phyloP scores from a whole-genome alignment of 2,888 invertebrate genomes.

The Druceiella hillmani region DNA sequence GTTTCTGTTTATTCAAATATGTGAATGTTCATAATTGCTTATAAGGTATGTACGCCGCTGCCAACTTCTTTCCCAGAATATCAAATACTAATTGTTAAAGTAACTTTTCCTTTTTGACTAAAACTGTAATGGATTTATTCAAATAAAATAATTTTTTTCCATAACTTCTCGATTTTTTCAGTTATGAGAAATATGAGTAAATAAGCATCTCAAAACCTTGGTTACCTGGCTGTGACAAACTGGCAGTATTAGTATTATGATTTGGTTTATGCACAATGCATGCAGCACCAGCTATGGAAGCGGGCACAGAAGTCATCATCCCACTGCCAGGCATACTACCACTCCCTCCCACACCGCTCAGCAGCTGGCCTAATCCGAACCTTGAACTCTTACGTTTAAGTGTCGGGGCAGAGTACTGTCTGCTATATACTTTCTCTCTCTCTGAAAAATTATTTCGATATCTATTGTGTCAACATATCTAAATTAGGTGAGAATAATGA shows the following conservation, averaged over 20 bases:
- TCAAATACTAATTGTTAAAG: too few relatives aligned
- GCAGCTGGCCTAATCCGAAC: conserved; percentile 83
- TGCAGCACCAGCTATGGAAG: conserved; percentile 7
- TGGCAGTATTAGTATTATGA: conserved; percentile 13
- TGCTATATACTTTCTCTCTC: conserved; percentile 81
- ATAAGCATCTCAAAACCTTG: too few relatives aligned
- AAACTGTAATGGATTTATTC: too few relatives aligned
- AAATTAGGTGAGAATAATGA: background rate
- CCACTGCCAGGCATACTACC: conserved; percentile 2
- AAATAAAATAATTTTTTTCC: too few relatives aligned
- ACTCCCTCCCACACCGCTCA: conserved; percentile 29
- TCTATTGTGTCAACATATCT: background rate
- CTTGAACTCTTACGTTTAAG: conserved; percentile 89
- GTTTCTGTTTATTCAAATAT: too few relatives aligned
- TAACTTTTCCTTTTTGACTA: too few relatives aligned
- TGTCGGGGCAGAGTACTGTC: conserved; percentile 94
- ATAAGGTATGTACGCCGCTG: too few relatives aligned
- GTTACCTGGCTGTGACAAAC: conserved; percentile 28
- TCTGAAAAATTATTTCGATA: conserved; percentile 39
- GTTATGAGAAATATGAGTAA: too few relatives aligned
- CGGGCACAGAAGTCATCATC: conserved; percentile 4
- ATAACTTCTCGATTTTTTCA: too few relatives aligned
- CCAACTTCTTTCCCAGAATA: too few relatives aligned
- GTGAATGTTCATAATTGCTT: too few relatives aligned
- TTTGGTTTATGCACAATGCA: background rate